Evolutionary conservation across 2,888 invertebrate genomes (phyloP).

Genomic region (Melinopterus prodromus): DNA sequence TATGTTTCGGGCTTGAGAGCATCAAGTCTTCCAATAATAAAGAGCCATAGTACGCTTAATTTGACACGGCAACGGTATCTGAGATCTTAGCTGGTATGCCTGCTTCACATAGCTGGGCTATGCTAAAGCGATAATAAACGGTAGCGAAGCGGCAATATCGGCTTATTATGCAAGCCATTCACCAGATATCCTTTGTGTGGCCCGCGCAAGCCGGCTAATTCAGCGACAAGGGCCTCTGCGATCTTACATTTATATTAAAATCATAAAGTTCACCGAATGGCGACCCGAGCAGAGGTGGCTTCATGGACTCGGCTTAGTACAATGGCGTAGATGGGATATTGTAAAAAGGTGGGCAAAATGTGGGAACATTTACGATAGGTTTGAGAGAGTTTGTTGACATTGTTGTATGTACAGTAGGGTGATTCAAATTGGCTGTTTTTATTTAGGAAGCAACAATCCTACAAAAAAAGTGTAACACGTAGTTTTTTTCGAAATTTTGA

Average conservation of each 20-base stretch:
- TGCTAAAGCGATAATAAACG: neutral
- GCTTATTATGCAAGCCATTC: conserved; percentile 22
- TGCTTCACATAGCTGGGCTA: neutral
- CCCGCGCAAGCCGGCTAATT: neutral
- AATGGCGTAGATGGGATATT: neutral
- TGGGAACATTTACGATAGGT: neutral
- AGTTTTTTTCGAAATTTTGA: too few relatives aligned
- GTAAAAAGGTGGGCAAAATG: neutral
- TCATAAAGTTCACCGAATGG: conserved; percentile 31
- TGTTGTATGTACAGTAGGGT: too few relatives aligned
- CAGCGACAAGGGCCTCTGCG: neutral
- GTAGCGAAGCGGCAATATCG: neutral
- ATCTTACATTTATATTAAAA: conserved; percentile 38
- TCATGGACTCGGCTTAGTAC: neutral
- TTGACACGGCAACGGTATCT: neutral
- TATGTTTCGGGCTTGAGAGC: too few relatives aligned
- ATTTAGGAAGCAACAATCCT: too few relatives aligned
- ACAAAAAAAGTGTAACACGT: too few relatives aligned
- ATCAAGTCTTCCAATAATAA: too few relatives aligned
- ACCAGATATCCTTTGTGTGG: conserved; percentile 7
- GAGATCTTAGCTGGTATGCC: neutral
- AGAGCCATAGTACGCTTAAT: neutral
- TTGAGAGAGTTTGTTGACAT: neutral
- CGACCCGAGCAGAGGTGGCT: neutral
- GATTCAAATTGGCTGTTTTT: too few relatives aligned